Evolutionary conservation across 2,888 invertebrate species (phyloP).

Genomic region (Lordiphosa fenestrarum): DNA sequence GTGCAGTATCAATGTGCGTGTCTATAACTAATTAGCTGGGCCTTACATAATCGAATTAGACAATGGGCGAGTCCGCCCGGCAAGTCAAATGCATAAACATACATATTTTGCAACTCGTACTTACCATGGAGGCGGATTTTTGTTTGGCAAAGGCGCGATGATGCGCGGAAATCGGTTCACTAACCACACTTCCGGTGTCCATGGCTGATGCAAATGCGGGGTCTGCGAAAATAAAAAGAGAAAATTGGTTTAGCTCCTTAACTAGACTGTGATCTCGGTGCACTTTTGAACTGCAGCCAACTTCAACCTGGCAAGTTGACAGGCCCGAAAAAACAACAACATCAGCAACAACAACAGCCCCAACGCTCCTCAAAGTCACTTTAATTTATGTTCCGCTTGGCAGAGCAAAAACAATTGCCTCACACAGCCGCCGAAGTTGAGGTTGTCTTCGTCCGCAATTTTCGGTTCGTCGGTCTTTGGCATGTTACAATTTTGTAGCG

Average conservation of each 20-base stretch:
- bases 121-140: conserved; percentile 80
- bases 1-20: conserved; percentile 42
- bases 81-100: conserved; percentile 10
- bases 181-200: conserved; percentile 79
- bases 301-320: conserved; percentile 18
- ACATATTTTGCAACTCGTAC: conserved; percentile 25
- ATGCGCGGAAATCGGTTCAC: conserved; percentile 79
- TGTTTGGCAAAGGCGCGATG: conserved; percentile 79
- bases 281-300: conserved; percentile 18
- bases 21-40: conserved; percentile 56
- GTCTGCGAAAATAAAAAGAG: conserved; percentile 14
- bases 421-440: conserved; percentile 10
- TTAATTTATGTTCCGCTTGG: conserved; percentile 62
- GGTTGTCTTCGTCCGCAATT: conserved; percentile 36
- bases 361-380: conserved; percentile 38
- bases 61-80: conserved; percentile 42
- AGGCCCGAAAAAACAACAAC: conserved; percentile 14
- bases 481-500: conserved; percentile 48
- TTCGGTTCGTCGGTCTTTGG: conserved; percentile 52
- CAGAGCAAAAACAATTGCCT: conserved; percentile 58
- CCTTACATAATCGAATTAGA: conserved; percentile 67
- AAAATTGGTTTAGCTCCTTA: background rate
- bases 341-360: conserved; percentile 9
- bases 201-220: conserved; percentile 45
- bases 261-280: conserved; percentile 6